These are phyloP conservation scores for Melinopterus prodromus DNA, from an alignment of 2,888 invertebrate genomes.

Conservation along the genomic window DNA sequence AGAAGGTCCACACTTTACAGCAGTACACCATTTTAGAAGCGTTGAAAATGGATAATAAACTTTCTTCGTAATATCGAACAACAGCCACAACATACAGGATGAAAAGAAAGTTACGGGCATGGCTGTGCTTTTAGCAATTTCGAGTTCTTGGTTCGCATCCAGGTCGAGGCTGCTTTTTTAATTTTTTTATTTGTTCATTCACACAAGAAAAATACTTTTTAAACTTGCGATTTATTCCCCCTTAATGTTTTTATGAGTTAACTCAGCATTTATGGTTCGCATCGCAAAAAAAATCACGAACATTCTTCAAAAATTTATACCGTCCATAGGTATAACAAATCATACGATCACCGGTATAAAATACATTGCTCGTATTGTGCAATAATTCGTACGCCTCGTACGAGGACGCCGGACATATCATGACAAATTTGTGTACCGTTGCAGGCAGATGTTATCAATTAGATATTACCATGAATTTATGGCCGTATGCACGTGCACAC, in stretches of 20 bases:
- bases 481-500: neutral
- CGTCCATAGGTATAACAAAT: neutral
- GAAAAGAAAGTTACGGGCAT: too few species aligned
- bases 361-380: neutral
- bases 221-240: too few species aligned
- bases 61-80: neutral
- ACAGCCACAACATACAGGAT: neutral
- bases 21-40: neutral
- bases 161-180: too few species aligned
- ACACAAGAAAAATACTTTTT: too few species aligned
- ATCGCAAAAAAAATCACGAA: too few species aligned
- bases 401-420: neutral
- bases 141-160: too few species aligned
- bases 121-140: too few species aligned
- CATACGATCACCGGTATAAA: neutral
- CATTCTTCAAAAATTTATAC: neutral
- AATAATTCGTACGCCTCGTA: neutral
- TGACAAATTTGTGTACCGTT: neutral
- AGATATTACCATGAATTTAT: neutral
- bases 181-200: too few species aligned
- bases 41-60: neutral
- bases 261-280: too few species aligned
- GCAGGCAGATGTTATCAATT: slow-evolving; percentile 4
- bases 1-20: neutral
- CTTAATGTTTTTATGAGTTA: too few species aligned